These are phyloP conservation scores for Synodontis membranacea DNA, from an alignment of 2,113 vertebrate species.

Conservation along the genomic window DNA sequence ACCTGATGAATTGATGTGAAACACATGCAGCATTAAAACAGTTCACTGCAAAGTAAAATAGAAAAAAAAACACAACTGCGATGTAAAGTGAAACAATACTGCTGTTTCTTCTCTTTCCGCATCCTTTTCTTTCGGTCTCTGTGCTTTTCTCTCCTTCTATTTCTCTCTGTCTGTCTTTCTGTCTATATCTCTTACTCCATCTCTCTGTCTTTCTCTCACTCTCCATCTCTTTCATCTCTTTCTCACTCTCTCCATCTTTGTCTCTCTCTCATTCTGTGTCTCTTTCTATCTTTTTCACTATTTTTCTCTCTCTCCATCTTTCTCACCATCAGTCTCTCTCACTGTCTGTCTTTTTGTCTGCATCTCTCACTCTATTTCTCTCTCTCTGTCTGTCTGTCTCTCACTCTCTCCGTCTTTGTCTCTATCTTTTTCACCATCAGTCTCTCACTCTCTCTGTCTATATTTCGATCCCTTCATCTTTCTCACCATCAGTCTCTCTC, in stretches of 20 bases:
- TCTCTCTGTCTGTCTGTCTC: background rate
- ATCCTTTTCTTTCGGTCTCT: conserved; percentile 13
- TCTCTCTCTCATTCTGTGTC: background rate
- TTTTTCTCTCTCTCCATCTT: background rate
- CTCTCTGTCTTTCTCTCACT: background rate
- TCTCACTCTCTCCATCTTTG: background rate
- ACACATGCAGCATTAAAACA: background rate
- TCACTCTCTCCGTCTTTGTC: background rate
- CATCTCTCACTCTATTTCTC: background rate
- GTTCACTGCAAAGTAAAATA: background rate
- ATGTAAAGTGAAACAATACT: background rate
- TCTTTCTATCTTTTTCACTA: background rate
- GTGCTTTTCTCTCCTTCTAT: conserved; percentile 10
- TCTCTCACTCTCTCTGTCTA: no score
- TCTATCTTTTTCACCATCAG: background rate
- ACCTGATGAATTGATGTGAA: background rate
- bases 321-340: background rate
- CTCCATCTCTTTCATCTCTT: background rate
- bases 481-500: background rate
- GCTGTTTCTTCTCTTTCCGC: conserved; percentile 25
- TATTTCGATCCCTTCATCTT: no score
- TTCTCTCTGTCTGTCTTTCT: background rate
- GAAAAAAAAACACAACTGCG: background rate
- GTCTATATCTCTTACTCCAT: background rate
- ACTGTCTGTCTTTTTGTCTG: background rate